Evolutionary conservation across 1,140 invertebrate genomes (phyloP).

Genomic region (Dolichoris vasculosae): DNA sequence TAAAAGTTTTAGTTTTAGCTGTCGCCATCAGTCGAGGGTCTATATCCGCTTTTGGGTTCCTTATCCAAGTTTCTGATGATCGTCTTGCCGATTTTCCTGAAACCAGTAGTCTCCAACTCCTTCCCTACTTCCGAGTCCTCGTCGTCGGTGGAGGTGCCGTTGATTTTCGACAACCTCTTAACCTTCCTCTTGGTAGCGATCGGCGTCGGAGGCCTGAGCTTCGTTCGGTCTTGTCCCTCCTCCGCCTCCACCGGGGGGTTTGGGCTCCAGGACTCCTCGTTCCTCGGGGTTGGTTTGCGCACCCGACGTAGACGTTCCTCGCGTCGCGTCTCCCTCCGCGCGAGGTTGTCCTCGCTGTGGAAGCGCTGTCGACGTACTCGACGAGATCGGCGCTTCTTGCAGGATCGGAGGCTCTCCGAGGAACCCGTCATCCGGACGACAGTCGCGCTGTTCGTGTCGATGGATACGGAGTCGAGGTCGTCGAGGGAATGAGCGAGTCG

Average conservation of each 20-base stretch:
- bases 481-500: slow-evolving; percentile 72
- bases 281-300: neutral
- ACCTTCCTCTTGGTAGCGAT: neutral
- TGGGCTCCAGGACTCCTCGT: neutral
- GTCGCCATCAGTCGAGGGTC: slow-evolving; percentile 49
- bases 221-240: neutral
- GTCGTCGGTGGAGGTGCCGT: slow-evolving; percentile 67
- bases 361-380: slow-evolving; percentile 50
- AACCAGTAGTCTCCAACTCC: neutral
- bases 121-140: slow-evolving; percentile 66
- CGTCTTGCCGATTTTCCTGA: slow-evolving; percentile 49
- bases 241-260: neutral
- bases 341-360: slow-evolving; percentile 68
- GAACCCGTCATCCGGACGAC: slow-evolving; percentile 61
- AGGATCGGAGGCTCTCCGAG: slow-evolving; percentile 64
- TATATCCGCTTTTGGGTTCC: slow-evolving; percentile 62
- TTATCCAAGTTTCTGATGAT: slow-evolving; percentile 59
- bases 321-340: slow-evolving; percentile 62
- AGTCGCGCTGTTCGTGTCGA: slow-evolving; percentile 41
- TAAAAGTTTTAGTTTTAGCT: slow-evolving; percentile 22
- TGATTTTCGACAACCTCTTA: slow-evolving; percentile 29
- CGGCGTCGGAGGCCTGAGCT: neutral
- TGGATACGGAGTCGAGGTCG: slow-evolving; percentile 58
- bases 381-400: slow-evolving; percentile 61
- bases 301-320: slow-evolving; percentile 53